Conservation (phyloP, 2,797 vertebrate genomes). For the Halcyon chelicuti region DNA sequence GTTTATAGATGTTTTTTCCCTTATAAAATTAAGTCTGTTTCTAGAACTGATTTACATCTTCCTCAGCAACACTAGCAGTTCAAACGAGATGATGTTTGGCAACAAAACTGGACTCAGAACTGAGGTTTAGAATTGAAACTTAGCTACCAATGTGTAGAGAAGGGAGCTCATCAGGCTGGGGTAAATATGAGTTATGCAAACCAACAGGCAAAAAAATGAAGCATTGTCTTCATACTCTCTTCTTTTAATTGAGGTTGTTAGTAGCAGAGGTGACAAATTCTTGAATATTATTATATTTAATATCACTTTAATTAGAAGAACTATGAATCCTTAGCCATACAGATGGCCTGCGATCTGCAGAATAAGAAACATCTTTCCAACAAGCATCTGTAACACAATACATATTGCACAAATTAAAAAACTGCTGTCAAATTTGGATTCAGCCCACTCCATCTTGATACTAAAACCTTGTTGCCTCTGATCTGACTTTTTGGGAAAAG, state of each 20-base stretch:
- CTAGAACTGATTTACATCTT: not conserved
- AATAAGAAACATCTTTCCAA: conserved; percentile 44
- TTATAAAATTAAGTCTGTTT: conserved; percentile 23
- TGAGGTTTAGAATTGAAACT: not conserved
- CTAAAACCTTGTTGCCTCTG: not conserved
- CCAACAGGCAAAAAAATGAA: not conserved
- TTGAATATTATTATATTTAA: not conserved
- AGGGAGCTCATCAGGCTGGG: not conserved
- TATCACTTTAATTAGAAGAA: conserved; percentile 37
- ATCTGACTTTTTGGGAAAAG: not conserved
- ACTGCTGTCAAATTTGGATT: not conserved
- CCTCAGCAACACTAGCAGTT: not conserved
- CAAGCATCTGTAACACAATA: not conserved
- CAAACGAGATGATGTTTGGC: not conserved
- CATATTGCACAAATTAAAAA: conserved; percentile 1
- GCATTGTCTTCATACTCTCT: not conserved
- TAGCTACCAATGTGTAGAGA: not conserved
- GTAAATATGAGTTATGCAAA: not conserved
- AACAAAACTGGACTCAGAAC: not conserved
- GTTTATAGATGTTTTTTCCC: not conserved
- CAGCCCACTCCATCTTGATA: not conserved
- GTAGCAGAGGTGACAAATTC: not conserved
- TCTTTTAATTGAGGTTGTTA: not conserved
- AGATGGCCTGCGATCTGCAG: conserved; percentile 12
- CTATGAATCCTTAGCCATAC: not conserved